Percentiles rank a stretch among this genome's conserved stretches.
Evolutionary conservation across 2,888 invertebrate genomes (phyloP).

Genomic region (Caenorhabditis japonica): DNA sequence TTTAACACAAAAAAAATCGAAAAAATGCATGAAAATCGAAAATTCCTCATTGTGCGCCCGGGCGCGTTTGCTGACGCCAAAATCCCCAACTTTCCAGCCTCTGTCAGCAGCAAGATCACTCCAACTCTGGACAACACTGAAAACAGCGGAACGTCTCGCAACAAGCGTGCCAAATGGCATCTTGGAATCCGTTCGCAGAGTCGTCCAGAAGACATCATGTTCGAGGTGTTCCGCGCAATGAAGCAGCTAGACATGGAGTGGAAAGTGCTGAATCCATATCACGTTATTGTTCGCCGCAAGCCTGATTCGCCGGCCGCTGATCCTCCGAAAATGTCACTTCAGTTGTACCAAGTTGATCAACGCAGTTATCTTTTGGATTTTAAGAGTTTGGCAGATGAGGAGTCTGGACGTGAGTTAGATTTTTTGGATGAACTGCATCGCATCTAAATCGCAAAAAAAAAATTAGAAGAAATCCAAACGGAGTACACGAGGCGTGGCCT

Average conservation of each 20-base stretch:
- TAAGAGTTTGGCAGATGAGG: constrained; percentile 84
- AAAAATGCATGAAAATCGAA: background rate
- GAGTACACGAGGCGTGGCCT: too few species aligned
- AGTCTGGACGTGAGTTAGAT: constrained; percentile 55
- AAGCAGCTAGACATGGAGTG: constrained; percentile 97
- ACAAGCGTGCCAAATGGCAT: constrained; percentile 98
- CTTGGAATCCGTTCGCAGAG: constrained; percentile 96
- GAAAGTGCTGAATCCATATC: constrained; percentile 97
- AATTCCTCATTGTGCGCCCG: too few species aligned
- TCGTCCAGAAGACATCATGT: constrained; percentile 99
- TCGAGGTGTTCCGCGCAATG: constrained; percentile 95
- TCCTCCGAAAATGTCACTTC: constrained; percentile 91
- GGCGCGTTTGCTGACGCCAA: too few species aligned
- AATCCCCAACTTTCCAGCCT: too few species aligned
- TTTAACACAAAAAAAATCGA: too few species aligned
- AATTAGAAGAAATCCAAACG: background rate
- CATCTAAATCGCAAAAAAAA: too few species aligned
- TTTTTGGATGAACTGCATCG: too few species aligned
- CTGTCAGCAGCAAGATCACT: constrained; percentile 67
- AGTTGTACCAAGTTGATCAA: constrained; percentile 98
- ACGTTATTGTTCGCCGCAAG: constrained; percentile 92
- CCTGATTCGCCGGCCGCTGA: constrained; percentile 80
- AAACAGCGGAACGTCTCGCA: constrained; percentile 75
- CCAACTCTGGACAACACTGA: constrained; percentile 67
- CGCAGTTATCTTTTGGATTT: constrained; percentile 97